phyloP scores from a whole-genome alignment of 2,888 invertebrate genomes.

The Noctua janthe region DNA sequence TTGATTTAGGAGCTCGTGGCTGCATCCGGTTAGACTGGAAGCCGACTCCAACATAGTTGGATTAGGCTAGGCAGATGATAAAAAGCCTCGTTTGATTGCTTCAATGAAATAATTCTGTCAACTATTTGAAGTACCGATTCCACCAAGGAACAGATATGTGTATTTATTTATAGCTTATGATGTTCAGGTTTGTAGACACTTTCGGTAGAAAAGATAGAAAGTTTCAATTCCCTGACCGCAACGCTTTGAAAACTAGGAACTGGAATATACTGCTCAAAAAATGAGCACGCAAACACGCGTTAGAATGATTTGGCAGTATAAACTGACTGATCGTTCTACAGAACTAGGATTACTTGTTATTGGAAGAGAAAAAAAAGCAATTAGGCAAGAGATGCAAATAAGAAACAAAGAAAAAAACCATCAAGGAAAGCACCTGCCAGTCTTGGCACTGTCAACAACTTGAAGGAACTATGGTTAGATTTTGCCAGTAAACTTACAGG shows the following conservation, averaged over 20 bases:
- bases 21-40: too few relatives aligned
- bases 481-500: neutral
- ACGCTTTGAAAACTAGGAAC: conserved; percentile 15
- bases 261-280: neutral
- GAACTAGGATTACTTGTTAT: neutral
- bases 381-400: neutral
- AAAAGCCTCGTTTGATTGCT: neutral
- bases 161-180: neutral
- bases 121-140: neutral
- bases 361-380: neutral
- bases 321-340: neutral
- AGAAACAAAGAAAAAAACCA: neutral
- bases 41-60: too few relatives aligned
- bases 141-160: neutral
- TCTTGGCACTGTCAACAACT: neutral
- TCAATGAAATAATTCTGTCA: neutral
- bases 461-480: neutral
- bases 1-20: neutral
- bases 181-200: neutral
- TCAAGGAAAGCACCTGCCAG: neutral
- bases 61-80: too few relatives aligned
- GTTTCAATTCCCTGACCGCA: conserved; percentile 9
- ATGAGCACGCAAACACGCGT: conserved; percentile 20
- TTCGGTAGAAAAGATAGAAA: conserved; percentile 10
- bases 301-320: neutral